Evolutionary conservation across 2,113 vertebrate genomes (phyloP), one percentile per base, ranked within the genome.

Genomic region (Scortum barcoo): DNA sequence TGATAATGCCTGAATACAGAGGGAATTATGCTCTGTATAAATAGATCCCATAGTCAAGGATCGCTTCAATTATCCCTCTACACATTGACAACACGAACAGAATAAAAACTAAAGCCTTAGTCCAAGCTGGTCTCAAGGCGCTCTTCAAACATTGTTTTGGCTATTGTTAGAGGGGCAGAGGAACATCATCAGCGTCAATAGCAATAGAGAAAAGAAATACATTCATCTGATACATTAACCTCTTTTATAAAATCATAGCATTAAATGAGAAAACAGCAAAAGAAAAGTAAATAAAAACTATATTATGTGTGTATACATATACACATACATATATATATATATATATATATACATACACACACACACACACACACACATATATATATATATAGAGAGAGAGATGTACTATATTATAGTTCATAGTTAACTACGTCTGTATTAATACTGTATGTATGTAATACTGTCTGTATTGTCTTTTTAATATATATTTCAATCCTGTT

Each of bases 21-120:
- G 90, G 92, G 93, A 94, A 94, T 94, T 94, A 94, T 94, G 91
- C 92, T 87, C 88, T 88, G 91, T 92, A 94, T 93, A 94, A 94
- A 94, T 87, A 94, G 92, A 92, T 93, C 91, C 91, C 91, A 92
- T 94, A 93, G 92, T 92, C 88, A 87, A 91, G 92, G 91, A 92
- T 94, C 86, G 87, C 91, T 91, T 94, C 93, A 93, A 94, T 94
- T 94, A 93, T 93, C 91, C 92, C 90, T 87, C 90, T 89, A 93
- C 93, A 94, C 92, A 92, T 72, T 92, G 93, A 93, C 91, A 93
- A 94, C 92, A 94, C 36, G 90, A 76, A 88, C 76, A 88, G 91
- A 92, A 94, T 92, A 94, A 93, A 93, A 92, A 93, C 83, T 90
- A 90, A 92, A 91, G 90, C 91, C 83, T 63, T 58, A 86, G 90